Evolutionary conservation across 2,113 vertebrate species (phyloP), one percentile per base, ranked within the genome.

Genomic region (Eolophus roseicapilla): DNA sequence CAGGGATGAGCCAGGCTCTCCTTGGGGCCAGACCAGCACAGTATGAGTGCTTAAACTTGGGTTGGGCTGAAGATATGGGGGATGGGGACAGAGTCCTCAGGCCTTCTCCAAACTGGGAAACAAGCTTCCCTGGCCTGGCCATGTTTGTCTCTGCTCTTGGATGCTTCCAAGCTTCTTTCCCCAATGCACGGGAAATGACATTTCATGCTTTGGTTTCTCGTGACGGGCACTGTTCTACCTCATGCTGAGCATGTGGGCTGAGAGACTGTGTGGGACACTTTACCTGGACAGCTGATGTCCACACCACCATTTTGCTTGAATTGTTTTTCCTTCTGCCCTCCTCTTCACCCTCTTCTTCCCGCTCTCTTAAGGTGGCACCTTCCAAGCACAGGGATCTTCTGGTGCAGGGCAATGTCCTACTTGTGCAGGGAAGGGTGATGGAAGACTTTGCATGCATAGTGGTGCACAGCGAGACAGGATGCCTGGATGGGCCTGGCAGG

Each of bases 361-460:
- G 43, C 10, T 6, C 5, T 14, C 6, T 59, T 50, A 62, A 69
- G 8, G 7, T 13, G 37, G 28, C 25, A 67, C 7, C 11, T 95
- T 91, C 37, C 35, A 91, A 71, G 29, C 25, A 57, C 0, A 0
- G 24, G 7, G 12, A n/a, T n/a, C n/a, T 67, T 67, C 60, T 3
- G 3, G 14, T 2, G 7, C 49, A 35, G 12, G 20, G 3, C 14
- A 24, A 57, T 12, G 39, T 52, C 44, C 18, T 41, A 53, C 13
- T 33, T 86, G 16, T 46, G 39, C 25, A 76, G 43, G 7, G 15
- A 11, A n/a, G 5, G 5, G 15, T 80, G 27, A 49, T 31, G 41
- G 31, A 80, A 71, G 8, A 49, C 11, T 71, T 43, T 9, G 23
- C 19, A 53, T 44, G 46, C 16, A 9, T 3, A 73, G 24, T 27